A percentile compares a stretch with the other conserved stretches of the same genome.
phyloP scores from a whole-genome alignment of 2,797 vertebrate species.

The Vipera latastei region DNA sequence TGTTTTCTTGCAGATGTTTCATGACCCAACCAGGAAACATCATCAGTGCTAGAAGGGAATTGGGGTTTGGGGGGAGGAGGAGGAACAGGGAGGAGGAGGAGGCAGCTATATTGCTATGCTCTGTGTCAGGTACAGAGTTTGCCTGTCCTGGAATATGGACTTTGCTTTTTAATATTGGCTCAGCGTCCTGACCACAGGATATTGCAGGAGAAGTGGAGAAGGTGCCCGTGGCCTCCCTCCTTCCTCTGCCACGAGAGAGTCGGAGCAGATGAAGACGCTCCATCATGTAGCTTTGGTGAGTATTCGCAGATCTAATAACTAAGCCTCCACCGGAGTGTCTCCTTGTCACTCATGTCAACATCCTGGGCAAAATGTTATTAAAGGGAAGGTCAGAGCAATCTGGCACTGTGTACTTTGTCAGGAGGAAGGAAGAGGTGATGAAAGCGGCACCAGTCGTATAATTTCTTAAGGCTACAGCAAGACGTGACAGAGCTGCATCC shows the following conservation, averaged over 20 bases:
- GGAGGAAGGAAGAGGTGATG: background rate
- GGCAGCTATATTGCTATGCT: background rate
- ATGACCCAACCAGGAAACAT: background rate
- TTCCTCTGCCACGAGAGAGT: background rate
- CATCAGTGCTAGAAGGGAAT: background rate
- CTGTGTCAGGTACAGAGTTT: background rate
- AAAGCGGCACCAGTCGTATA: background rate
- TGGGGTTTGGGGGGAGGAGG: background rate
- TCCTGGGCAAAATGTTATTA: slow-evolving; percentile 35
- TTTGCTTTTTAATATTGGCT: background rate
- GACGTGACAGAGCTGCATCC: background rate
- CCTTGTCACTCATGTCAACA: slow-evolving; percentile 36
- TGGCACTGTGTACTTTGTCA: background rate
- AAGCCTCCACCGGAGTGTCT: slow-evolving; percentile 21
- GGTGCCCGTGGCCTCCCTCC: background rate
- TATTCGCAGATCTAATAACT: slow-evolving; percentile 38
- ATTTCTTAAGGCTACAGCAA: background rate
- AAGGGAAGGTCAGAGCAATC: slow-evolving; percentile 29
- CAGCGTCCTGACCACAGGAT: slow-evolving; percentile 13
- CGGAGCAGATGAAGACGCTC: slow-evolving; percentile 4
- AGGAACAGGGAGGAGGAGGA: background rate
- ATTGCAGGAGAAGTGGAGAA: slow-evolving; percentile 2
- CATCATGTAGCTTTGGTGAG: slow-evolving; percentile 9
- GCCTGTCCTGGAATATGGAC: background rate
- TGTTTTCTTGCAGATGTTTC: background rate